Conservation (phyloP, 2,113 vertebrate species). For the Piaya cayana region DNA sequence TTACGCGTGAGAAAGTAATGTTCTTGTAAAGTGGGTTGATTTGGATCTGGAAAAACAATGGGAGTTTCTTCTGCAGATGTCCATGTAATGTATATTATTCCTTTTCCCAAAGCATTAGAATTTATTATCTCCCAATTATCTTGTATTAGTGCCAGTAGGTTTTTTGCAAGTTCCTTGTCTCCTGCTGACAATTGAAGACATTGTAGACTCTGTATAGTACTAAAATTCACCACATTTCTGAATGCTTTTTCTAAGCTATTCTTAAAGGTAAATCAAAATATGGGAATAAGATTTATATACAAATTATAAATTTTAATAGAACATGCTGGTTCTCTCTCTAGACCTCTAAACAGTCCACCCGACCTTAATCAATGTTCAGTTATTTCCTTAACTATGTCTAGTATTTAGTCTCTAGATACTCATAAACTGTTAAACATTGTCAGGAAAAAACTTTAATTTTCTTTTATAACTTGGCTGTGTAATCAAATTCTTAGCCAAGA, state of each 20-base stretch:
- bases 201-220: neutral
- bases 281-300: neutral
- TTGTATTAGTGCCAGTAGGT: neutral
- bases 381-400: neutral
- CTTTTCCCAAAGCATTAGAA: neutral
- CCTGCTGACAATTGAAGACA: neutral
- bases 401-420: neutral
- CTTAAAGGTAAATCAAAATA: slow-evolving; percentile 8
- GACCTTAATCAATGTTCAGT: neutral
- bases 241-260: neutral
- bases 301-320: neutral
- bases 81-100: neutral
- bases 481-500: slow-evolving; percentile 31
- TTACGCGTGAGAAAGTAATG: neutral
- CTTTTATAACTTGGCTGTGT: neutral
- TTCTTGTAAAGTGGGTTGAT: neutral
- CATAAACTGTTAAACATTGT: slow-evolving; percentile 8
- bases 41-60: neutral
- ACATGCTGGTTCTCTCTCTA: neutral
- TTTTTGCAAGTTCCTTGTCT: slow-evolving; percentile 25
- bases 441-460: slow-evolving; percentile 41
- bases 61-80: neutral
- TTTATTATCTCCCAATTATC: slow-evolving; percentile 16
- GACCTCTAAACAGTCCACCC: neutral
- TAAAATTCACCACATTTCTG: neutral